These are phyloP conservation scores for Gonatopus flavifemur DNA, from an alignment of 1,140 invertebrate genomes.

Conservation along the genomic window DNA sequence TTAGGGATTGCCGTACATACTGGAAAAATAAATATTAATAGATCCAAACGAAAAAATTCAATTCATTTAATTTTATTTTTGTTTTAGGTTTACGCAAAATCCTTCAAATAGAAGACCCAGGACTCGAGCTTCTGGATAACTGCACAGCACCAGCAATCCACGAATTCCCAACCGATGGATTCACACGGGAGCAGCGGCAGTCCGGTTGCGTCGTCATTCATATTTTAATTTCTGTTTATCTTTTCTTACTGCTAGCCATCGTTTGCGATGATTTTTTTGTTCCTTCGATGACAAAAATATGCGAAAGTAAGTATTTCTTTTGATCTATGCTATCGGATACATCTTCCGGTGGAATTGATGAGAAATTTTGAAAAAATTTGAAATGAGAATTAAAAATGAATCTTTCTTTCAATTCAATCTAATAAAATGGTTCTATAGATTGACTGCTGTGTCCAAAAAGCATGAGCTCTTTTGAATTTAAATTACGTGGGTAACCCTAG, in stretches of 20 bases:
- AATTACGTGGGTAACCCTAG: neutral
- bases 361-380: no score
- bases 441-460: neutral
- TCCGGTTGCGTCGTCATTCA: constrained; percentile 61
- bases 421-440: neutral
- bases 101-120: constrained; percentile 29
- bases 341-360: no score
- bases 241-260: constrained; percentile 61
- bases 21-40: no score
- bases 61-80: neutral
- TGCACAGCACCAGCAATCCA: constrained; percentile 58
- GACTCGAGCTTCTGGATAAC: constrained; percentile 34
- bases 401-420: no score
- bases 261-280: constrained; percentile 67
- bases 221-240: constrained; percentile 61
- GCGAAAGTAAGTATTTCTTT: constrained; percentile 60
- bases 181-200: constrained; percentile 52
- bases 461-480: neutral
- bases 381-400: no score
- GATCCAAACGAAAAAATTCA: no score
- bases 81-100: constrained; percentile 35
- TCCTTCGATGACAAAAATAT: constrained; percentile 63
- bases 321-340: no score
- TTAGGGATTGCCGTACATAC: no score
- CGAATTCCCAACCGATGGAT: constrained; percentile 62